A percentile compares a stretch with the other conserved stretches of the same genome.
Evolutionary conservation across 2,797 vertebrate genomes (phyloP).

Genomic region (Acomys russatus): DNA sequence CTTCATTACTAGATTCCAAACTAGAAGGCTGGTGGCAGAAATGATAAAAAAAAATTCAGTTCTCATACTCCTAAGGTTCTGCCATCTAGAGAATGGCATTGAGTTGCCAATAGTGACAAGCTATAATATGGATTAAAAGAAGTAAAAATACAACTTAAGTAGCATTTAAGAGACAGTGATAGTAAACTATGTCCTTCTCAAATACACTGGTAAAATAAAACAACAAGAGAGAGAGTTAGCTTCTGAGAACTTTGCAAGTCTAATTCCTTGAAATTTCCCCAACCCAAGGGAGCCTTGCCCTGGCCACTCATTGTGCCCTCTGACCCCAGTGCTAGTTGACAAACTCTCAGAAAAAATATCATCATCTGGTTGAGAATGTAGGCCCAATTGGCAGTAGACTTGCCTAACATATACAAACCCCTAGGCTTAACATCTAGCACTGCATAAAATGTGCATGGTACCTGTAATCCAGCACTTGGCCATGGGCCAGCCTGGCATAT

Average conservation of each 20-base stretch:
- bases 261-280: not conserved
- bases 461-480: not conserved
- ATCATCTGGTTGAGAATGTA: not conserved
- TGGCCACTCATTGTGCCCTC: not conserved
- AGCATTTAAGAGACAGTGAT: constrained; percentile 28
- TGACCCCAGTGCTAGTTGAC: not conserved
- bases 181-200: constrained; percentile 35
- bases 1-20: constrained; percentile 2
- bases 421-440: not conserved
- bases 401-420: not conserved
- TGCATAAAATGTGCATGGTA: not conserved
- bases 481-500: not conserved
- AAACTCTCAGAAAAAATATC: not conserved
- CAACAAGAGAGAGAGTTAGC: not conserved
- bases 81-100: not conserved
- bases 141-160: constrained; percentile 22
- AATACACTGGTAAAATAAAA: constrained; percentile 6
- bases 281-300: not conserved
- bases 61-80: not conserved
- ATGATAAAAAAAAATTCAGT: constrained; percentile 15
- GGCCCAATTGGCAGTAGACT: no score
- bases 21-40: constrained; percentile 21
- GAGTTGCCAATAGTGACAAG: constrained; percentile 13
- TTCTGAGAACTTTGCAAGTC: not conserved
- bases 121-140: not conserved